Conservation (phyloP, 2,888 invertebrate species). For the Thecocarcelia acutangulata region DNA sequence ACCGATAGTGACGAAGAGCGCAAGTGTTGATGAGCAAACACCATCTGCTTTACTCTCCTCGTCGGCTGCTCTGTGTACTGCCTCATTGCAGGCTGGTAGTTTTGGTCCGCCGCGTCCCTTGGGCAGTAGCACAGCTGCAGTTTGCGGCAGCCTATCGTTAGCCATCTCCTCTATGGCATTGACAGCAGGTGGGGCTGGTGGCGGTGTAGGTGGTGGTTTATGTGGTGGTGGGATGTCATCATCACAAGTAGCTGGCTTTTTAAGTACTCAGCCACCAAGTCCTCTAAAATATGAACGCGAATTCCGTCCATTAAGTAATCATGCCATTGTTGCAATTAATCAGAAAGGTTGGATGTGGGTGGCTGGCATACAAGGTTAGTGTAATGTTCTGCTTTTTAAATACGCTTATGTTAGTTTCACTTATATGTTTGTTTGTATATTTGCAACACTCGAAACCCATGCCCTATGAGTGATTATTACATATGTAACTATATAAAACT, state of each 20-base stretch:
- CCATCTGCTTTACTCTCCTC: slow-evolving; percentile 73
- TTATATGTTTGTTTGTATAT: no score
- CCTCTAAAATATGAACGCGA: slow-evolving; percentile 83
- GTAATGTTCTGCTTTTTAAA: no score
- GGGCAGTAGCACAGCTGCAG: slow-evolving; percentile 78
- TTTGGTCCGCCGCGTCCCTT: slow-evolving; percentile 73
- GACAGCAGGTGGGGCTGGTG: slow-evolving; percentile 74
- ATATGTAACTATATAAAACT: no score
- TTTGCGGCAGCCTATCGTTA: slow-evolving; percentile 79
- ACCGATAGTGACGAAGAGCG: slow-evolving; percentile 81
- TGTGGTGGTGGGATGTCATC: slow-evolving; percentile 62
- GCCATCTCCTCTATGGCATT: slow-evolving; percentile 76
- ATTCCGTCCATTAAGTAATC: slow-evolving; percentile 84
- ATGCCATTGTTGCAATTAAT: slow-evolving; percentile 85
- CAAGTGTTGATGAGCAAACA: slow-evolving; percentile 80
- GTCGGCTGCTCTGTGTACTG: slow-evolving; percentile 70
- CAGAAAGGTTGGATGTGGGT: slow-evolving; percentile 92
- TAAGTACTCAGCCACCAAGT: slow-evolving; percentile 78
- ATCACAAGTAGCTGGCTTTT: slow-evolving; percentile 27
- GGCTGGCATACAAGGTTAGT: slow-evolving; percentile 87
- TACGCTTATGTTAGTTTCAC: no score
- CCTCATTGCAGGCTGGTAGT: slow-evolving; percentile 72
- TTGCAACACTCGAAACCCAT: no score
- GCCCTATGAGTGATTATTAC: no score
- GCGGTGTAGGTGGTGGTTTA: slow-evolving; percentile 33